Conservation (phyloP, 2,797 vertebrate genomes). For the Tauraco hartlaubi region DNA sequence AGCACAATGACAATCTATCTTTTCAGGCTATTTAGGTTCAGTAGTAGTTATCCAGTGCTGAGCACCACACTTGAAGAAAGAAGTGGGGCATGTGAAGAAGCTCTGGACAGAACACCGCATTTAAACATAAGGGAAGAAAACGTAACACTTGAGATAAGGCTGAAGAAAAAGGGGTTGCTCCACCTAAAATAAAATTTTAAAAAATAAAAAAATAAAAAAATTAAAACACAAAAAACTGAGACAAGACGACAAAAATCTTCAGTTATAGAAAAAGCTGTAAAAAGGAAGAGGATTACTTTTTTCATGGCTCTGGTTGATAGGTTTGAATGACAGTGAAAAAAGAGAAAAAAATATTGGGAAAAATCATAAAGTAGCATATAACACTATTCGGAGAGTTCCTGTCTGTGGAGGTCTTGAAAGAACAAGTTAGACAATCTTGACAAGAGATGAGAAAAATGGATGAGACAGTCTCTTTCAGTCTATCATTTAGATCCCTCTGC, state of each 20-base stretch:
- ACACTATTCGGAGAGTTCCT: background rate
- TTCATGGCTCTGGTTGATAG: background rate
- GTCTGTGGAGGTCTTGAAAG: background rate
- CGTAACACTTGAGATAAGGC: fast-evolving
- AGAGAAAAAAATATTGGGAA: background rate
- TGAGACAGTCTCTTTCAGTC: background rate
- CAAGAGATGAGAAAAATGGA: background rate
- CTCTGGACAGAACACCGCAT: background rate
- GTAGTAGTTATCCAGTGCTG: background rate
- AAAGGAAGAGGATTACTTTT: background rate
- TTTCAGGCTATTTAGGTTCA: background rate
- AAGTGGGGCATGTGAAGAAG: background rate
- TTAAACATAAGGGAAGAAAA: background rate
- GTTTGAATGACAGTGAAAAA: background rate
- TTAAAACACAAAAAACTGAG: fast-evolving
- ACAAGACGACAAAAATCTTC: background rate
- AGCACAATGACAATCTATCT: background rate
- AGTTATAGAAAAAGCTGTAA: background rate
- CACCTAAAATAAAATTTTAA: background rate
- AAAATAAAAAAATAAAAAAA: background rate
- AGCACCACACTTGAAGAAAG: background rate
- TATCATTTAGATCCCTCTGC: background rate
- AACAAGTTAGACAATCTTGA: background rate
- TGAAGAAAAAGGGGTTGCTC: background rate
- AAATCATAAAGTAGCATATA: background rate